Conservation (phyloP, 2,888 invertebrate species). For the Lacanobia wlatinum region DNA sequence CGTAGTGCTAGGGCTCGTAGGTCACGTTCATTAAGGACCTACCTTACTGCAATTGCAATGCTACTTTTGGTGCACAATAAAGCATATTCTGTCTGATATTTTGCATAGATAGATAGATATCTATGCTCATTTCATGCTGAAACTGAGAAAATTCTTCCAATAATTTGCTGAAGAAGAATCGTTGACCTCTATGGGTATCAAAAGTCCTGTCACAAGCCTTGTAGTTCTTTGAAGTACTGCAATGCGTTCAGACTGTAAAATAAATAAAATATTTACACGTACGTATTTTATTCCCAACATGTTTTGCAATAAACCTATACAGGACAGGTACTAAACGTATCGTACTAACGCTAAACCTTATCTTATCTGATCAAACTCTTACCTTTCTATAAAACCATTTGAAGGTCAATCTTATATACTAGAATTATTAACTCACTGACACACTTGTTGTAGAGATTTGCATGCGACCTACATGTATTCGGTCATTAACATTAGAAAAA, state of each 20-base stretch:
- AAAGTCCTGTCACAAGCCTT: constrained; percentile 19
- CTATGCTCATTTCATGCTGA: not conserved
- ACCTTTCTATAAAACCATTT: constrained; percentile 24
- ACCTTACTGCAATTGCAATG: not conserved
- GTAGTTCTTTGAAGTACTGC: constrained; percentile 10
- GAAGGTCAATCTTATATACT: constrained; percentile 29
- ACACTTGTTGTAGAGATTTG: constrained; percentile 39
- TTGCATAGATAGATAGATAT: too few species aligned
- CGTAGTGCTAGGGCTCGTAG: constrained; percentile 1
- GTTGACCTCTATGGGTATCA: not conserved
- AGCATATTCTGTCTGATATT: too few species aligned
- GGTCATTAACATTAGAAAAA: constrained; percentile 41
- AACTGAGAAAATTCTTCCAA: not conserved
- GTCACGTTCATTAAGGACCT: constrained; percentile 15
- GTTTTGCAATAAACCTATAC: constrained; percentile 12
- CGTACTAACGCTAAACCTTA: not conserved
- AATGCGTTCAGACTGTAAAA: constrained; percentile 16
- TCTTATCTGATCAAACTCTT: constrained; percentile 15
- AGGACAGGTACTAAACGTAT: not conserved
- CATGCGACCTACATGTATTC: constrained; percentile 49
- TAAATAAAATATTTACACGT: not conserved
- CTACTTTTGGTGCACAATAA: too few species aligned
- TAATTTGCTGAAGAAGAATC: not conserved
- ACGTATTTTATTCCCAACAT: constrained; percentile 6
- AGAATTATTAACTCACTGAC: constrained; percentile 53